Evolutionary conservation across 1,140 invertebrate genomes (phyloP), one percentile per base, ranked within the genome.

Genomic region (Zaprionus capensis): DNA sequence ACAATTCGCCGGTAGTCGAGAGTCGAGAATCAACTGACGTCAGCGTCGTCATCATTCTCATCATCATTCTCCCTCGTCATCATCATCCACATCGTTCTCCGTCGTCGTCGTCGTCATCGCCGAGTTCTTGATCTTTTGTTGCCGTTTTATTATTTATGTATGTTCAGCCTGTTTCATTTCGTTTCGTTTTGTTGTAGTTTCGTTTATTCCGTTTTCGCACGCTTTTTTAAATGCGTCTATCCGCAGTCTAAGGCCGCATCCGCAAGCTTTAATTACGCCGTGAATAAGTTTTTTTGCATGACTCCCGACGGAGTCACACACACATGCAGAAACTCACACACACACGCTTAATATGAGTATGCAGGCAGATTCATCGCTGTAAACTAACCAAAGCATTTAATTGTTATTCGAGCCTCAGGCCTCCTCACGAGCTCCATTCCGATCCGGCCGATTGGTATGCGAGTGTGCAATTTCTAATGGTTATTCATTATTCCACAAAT

Each of bases 401-500:
- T 51, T 51, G 46, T 51, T 51, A 51, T 51, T 51, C 46, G 46
- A 51, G 46, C 46, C 46, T 49, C 46, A 49, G 46, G 46, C 46
- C 46, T 4, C 5, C 17, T 49, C 28, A 7, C 34, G 31, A 9
- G 31, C 31, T 34, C 31, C 31, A 3, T 34, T 46, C 41, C 41
- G n/a, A 17, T 46, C 6, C 41, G 41, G n/a, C 12, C n/a, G 38
- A 58, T 46, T 58, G 65, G 55, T 58, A 58, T 31, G 46, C 36
- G 46, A 55, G 24, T 51, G 26, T 22, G 28, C 67, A 73, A 68
- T 73, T 44, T 74, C 20, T 74, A 62, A 74, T 44, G 62, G 65
- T 74, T 74, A 55, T 68, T 51, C 46, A 11, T 22, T 51, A 51
- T 51, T 51, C 46, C 20, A 74, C 71, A 49, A 69, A 69, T 74